Conservation (phyloP, 2,113 vertebrate species). For the Haemorhous mexicanus region DNA sequence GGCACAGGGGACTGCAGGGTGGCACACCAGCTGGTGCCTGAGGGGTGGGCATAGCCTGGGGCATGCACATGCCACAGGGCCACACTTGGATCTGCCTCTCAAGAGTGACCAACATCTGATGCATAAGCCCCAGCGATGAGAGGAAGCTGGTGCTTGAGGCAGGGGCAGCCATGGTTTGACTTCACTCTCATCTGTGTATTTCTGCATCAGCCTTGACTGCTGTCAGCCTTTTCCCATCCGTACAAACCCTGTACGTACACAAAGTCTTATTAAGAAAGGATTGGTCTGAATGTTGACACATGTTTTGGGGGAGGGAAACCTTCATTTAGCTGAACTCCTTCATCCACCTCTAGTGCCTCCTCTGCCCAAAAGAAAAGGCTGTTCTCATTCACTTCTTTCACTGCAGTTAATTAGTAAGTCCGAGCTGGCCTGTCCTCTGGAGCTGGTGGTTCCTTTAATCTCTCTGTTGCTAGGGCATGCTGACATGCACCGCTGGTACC, state of each 20-base stretch:
- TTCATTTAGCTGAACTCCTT: conserved; percentile 28
- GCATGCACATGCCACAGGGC: neutral
- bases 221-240: neutral
- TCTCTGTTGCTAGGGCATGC: conserved; percentile 51
- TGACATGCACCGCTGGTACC: conserved; percentile 49
- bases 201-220: neutral
- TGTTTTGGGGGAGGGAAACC: neutral
- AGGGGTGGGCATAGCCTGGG: neutral
- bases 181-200: neutral
- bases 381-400: conserved; percentile 49
- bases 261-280: conserved; percentile 12
- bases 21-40: neutral
- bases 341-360: conserved; percentile 10
- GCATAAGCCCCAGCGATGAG: fast-evolving
- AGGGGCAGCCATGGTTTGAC: neutral
- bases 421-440: neutral
- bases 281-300: conserved; percentile 9
- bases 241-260: neutral
- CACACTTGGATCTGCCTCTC: neutral
- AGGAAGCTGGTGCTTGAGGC: neutral
- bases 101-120: neutral
- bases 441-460: conserved; percentile 38
- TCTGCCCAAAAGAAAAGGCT: neutral
- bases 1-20: neutral
- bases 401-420: conserved; percentile 61